Evolutionary conservation across 2,888 invertebrate species (phyloP), one percentile per base, ranked within the genome.

Genomic region (Drosophila incognita): DNA sequence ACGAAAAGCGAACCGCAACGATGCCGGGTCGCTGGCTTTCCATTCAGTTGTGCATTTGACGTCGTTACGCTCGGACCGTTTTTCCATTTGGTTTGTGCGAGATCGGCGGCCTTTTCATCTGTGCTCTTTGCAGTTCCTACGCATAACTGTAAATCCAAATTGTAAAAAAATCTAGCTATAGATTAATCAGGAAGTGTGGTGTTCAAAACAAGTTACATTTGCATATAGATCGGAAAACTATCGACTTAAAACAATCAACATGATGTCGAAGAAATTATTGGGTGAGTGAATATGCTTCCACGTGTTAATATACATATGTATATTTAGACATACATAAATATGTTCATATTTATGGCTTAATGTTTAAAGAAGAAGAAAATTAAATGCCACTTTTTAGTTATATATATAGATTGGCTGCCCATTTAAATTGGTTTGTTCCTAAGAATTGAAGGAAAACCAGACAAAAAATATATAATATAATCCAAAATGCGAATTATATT

Each of bases 21-120:
- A 68, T 36, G 35, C 60, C 63, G 66, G 65, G 51, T 42, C 10
- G 58, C 48, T 70, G 38, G 15, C 51, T 65, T 69, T 48, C 33
- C 24, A 56, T 65, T 83, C 69, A 88, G 89, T 88, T 77, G 79
- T 61, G 72, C 38, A 54, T 66, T 71, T 46, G 75, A 63, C 76
- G 82, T 74, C 74, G 86, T 78, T 73, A 60, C 61, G 74, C 67
- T 74, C 82, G 79, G 77, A 76, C 36, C 57, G 58, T 10, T 61
- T 61, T 8, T 24, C 4, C n/a, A 31, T 27, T 78, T 21, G 27
- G 24, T 5, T 31, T 56, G 78, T 52, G 80, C 58, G 64, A 69
- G 74, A 80, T 73, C 79, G 75, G 56, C 64, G 59, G 29, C 57
- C 35, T 52, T 35, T 29, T 18, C 31, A 57, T 59, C 29, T 38